Conservation (phyloP, 1,140 invertebrate genomes). For the Tetragonula clypearis region DNA sequence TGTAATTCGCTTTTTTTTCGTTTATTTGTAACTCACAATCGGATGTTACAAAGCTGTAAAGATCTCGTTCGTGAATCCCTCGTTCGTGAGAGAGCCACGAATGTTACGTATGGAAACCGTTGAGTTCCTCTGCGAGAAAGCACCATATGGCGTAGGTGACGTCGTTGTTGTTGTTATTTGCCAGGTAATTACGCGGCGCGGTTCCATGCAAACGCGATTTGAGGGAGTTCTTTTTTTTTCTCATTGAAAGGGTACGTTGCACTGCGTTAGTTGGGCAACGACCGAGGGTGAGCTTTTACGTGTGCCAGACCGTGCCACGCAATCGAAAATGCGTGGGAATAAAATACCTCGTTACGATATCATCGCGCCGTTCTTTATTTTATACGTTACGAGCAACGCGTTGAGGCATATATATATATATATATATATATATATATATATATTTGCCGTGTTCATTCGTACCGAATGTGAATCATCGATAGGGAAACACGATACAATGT, state of each 20-base stretch:
- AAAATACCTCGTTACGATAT: conserved; percentile 60
- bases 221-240: conserved; percentile 59
- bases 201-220: conserved; percentile 51
- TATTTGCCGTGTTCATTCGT: neutral
- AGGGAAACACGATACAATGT: neutral
- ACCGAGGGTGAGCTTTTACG: conserved; percentile 55
- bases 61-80: neutral
- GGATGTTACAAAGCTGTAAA: too few species aligned
- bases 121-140: conserved; percentile 58
- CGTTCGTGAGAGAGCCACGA: neutral
- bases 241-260: conserved; percentile 39
- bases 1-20: too few species aligned
- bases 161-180: conserved; percentile 52
- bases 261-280: conserved; percentile 11
- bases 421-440: neutral
- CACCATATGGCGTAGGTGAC: conserved; percentile 72
- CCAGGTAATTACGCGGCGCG: conserved; percentile 49
- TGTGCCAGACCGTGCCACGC: conserved; percentile 69
- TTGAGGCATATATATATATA: neutral
- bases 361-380: conserved; percentile 57
- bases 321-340: conserved; percentile 71
- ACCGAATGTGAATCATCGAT: conserved; percentile 21
- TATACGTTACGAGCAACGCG: conserved; percentile 45
- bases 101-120: conserved; percentile 65
- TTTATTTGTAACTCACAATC: too few species aligned